Evolutionary conservation across 2,888 invertebrate species (phyloP).

Genomic region (Piscicola geometra): DNA sequence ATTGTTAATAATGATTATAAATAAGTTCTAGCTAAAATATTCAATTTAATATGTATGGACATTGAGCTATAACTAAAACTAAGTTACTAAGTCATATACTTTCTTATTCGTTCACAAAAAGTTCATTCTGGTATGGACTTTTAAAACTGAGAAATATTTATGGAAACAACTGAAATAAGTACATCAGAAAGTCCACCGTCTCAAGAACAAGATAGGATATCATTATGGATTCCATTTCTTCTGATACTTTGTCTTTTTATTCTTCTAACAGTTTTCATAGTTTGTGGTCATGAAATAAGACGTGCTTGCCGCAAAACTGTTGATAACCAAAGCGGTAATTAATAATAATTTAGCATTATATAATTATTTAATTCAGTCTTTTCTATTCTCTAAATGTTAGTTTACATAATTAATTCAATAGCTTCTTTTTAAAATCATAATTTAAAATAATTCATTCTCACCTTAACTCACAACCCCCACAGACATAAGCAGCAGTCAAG

Average conservation of each 20-base stretch:
- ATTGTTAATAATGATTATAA: no score
- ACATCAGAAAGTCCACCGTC: not conserved
- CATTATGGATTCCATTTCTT: slow-evolving; percentile 24
- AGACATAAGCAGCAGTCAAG: not conserved
- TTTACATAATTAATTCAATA: no score
- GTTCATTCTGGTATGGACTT: slow-evolving; percentile 6
- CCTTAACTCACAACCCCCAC: not conserved
- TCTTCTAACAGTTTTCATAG: slow-evolving; percentile 4
- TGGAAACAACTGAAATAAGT: not conserved
- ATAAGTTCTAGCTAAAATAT: no score
- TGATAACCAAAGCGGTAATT: not conserved
- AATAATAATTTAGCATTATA: no score
- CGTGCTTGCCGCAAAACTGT: not conserved
- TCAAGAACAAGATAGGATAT: not conserved
- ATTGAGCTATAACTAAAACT: no score
- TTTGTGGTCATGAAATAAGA: slow-evolving; percentile 17
- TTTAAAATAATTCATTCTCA: not conserved
- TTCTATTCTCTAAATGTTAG: no score
- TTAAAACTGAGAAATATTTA: not conserved
- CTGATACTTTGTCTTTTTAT: slow-evolving; percentile 12
- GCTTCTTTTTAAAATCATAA: not conserved
- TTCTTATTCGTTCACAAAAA: not conserved
- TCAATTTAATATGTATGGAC: no score
- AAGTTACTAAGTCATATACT: no score
- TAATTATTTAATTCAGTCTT: no score